Base-by-base conservation (phyloP, 1,140 invertebrate species). In the Agrypnia vestita region DNA sequence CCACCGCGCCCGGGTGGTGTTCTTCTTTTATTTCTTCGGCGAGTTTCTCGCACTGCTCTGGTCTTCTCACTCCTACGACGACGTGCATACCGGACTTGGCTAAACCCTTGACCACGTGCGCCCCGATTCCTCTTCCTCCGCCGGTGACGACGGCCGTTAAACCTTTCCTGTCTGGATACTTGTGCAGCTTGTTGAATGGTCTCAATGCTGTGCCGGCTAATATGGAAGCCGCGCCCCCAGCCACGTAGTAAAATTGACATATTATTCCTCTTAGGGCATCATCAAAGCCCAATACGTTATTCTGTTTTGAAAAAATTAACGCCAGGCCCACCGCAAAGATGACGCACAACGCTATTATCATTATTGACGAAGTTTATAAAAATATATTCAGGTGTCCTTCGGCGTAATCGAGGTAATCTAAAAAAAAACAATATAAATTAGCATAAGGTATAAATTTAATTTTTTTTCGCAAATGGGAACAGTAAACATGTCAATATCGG, bases 141-240 rank as follows among this genome's bases (percentile, higher is more conserved):
- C 97, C 97, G 10, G 97, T 98, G 56, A 98, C 93, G 81, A 98
- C 92, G 56, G 95, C 96, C 64, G 95, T 90, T 88, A 92, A 92
- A 56, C 92, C 93, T 10, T 80, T 85, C 71, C 85, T 85, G 72
- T 88, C 86, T 82, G 88, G 88, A 17, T 56, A 43, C 13, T 71
- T 19, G 17, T 71, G 46, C 0, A 71, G 19, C 51, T 71, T 71
- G 19, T 71, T 71, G 19, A 21, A 71, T 4, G 6, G 6, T 51
- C 12, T 71, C 67, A 71, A 51, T 10, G 21, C 17, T 4, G 15
- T 6, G 25, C 67, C 67, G 9, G 47, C 47, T 3, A 71, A 4
- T n/a, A 71, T 1, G 7, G 67, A 71, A 21, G 49, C n/a, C 11
- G 49, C n/a, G 6, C 67, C 67, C 0, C 15, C 15, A 21, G 19